Evolutionary conservation across 2,888 invertebrate species (phyloP), one percentile per base, ranked within the genome.

Genomic region (Andrena fulva): DNA sequence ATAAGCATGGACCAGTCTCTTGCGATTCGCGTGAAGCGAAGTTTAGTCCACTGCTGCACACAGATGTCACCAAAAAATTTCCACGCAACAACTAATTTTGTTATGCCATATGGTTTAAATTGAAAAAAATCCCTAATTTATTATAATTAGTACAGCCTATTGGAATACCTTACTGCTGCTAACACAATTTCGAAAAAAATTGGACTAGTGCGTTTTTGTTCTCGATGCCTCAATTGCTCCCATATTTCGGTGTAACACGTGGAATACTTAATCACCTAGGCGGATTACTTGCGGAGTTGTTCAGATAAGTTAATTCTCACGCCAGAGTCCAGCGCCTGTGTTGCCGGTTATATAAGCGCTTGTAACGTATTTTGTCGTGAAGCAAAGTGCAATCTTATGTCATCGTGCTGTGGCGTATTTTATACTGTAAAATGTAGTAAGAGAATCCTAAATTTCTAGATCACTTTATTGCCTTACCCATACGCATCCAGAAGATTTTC

Each of bases 351-450:
- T 54, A 56, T 82, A 84, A 84, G 35, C 56, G 59, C 52, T 60
- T 54, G 54, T 48, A 84, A 63, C 42, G 54, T 60, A 56, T 68
- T 76, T 78, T 75, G 72, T 59, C 35, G 78, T 35, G 42, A 84
- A 75, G 72, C 76, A 76, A 83, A 83, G 77, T 83, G 67, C 82
- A 77, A 79, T 76, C 72, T 84, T 82, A 79, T 78, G 78, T 79
- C 82, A 79, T 76, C 73, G 60, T 60, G 72, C 35, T 52, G n/a
- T 56, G 50, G 52, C 59, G 59, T 71, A 54, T 60, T 24, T 50
- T 63, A n/a, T 66, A 29, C 12, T 69, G 35, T 31, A 82, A 73
- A 82, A 73, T 52, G 42, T 35, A 48, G 5, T 16, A 29, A 7
- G 12, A 29, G 8, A 27, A 70, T 54, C 16, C 27, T 20, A 54